phyloP scores from a whole-genome alignment of 1,140 invertebrate species.

The Drosophila kurseongensis region DNA sequence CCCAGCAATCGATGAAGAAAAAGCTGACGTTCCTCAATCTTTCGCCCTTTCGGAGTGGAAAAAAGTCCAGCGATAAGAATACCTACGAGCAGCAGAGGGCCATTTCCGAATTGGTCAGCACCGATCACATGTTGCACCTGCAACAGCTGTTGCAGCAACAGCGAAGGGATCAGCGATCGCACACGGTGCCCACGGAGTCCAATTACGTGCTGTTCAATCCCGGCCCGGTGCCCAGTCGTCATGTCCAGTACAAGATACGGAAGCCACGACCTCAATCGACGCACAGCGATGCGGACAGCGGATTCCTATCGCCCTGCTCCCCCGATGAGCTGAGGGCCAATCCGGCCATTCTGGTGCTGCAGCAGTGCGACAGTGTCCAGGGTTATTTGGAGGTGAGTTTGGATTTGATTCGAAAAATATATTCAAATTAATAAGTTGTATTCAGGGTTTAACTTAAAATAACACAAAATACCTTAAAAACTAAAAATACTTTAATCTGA shows the following conservation, averaged over 20 bases:
- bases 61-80: constrained; percentile 40
- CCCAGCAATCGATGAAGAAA: constrained; percentile 59
- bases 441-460: no score
- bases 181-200: constrained; percentile 80
- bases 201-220: constrained; percentile 84
- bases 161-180: constrained; percentile 62
- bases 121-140: constrained; percentile 78
- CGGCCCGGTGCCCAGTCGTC: constrained; percentile 81
- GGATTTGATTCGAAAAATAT: background rate
- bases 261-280: constrained; percentile 76
- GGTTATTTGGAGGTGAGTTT: constrained; percentile 84
- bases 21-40: constrained; percentile 79
- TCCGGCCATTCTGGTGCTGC: constrained; percentile 78
- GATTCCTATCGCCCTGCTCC: constrained; percentile 81
- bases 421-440: no score
- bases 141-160: constrained; percentile 66
- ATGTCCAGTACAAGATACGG: constrained; percentile 82
- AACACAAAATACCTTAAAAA: no score
- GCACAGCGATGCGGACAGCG: constrained; percentile 84
- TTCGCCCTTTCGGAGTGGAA: constrained; percentile 66
- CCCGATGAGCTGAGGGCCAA: constrained; percentile 77
- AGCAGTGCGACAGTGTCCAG: constrained; percentile 84
- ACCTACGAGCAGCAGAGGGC: constrained; percentile 50
- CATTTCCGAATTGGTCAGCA: constrained; percentile 69
- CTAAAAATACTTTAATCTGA: no score